These are phyloP conservation scores for Drosophila percnosoma DNA, from an alignment of 2,888 invertebrate species.

Conservation along the genomic window DNA sequence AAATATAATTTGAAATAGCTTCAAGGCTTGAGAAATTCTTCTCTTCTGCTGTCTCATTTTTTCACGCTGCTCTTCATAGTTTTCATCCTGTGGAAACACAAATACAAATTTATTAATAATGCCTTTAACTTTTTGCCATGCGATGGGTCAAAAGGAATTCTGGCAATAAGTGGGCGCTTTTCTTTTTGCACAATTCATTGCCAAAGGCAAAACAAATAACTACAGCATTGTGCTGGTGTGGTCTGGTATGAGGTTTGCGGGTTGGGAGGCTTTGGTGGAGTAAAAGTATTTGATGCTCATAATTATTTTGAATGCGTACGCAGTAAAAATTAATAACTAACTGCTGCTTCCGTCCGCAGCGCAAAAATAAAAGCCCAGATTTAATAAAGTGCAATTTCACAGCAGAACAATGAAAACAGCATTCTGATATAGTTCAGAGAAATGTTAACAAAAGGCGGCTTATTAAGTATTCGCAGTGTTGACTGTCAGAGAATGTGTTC, in stretches of 20 bases:
- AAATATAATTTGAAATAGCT: conserved; percentile 9
- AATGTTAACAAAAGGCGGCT: conserved; percentile 36
- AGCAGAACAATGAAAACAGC: conserved; percentile 39
- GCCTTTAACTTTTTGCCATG: conserved; percentile 48
- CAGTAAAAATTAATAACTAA: conserved; percentile 78
- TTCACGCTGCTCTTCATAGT: not conserved
- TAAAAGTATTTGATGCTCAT: conserved; percentile 57
- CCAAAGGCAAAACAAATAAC: conserved; percentile 77
- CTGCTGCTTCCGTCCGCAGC: conserved; percentile 44
- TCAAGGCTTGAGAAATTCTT: conserved; percentile 19
- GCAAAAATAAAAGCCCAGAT: conserved; percentile 54
- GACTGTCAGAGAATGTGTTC: not conserved
- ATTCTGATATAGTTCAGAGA: conserved; percentile 38
- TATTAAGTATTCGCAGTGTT: conserved; percentile 48
- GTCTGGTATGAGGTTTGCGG: conserved; percentile 6
- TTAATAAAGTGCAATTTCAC: conserved; percentile 66
- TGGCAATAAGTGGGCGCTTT: conserved; percentile 67
- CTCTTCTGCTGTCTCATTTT: not conserved
- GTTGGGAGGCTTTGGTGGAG: not conserved
- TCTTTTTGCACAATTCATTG: conserved; percentile 65
- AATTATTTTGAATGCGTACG: conserved; percentile 72
- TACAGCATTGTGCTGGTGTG: conserved; percentile 13
- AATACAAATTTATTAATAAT: conserved; percentile 52
- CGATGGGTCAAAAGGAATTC: conserved; percentile 45
- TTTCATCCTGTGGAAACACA: conserved; percentile 10